phyloP scores from a whole-genome alignment of 2,888 invertebrate species.

The Trichopria drosophilae region DNA sequence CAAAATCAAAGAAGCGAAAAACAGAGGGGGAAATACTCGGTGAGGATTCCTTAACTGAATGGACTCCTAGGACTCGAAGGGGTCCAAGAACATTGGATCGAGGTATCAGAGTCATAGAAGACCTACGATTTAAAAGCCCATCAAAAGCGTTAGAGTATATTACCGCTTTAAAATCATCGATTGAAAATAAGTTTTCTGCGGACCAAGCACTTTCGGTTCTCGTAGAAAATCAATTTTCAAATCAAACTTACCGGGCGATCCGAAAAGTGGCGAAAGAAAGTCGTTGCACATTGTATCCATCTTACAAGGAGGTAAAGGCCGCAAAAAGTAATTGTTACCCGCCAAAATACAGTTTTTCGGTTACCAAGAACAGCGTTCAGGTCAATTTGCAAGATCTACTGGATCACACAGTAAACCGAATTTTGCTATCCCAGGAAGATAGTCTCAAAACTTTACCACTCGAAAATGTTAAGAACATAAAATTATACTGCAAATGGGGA shows the following conservation, averaged over 20 bases:
- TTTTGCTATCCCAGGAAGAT: constrained; percentile 7
- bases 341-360: background rate
- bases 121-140: constrained; percentile 6
- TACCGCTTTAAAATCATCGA: constrained; percentile 1
- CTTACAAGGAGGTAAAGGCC: constrained; percentile 4
- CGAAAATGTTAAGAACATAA: background rate
- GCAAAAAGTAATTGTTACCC: constrained; percentile 11
- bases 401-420: constrained; percentile 10
- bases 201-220: constrained; percentile 5
- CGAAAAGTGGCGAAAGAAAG: background rate
- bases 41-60: too few species aligned
- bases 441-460: background rate
- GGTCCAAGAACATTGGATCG: too few species aligned
- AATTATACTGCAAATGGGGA: constrained; percentile 11
- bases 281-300: background rate
- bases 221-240: constrained; percentile 7
- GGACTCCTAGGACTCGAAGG: too few species aligned
- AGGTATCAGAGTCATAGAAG: constrained; percentile 9
- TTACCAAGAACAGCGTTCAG: background rate
- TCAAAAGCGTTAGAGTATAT: constrained; percentile 2
- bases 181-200: constrained; percentile 4
- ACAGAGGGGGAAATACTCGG: too few species aligned
- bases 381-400: constrained; percentile 6
- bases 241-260: constrained; percentile 1
- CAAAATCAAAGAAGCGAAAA: too few species aligned